These are phyloP conservation scores for Xylocampa areola DNA, from an alignment of 2,888 invertebrate genomes.

Conservation along the genomic window DNA sequence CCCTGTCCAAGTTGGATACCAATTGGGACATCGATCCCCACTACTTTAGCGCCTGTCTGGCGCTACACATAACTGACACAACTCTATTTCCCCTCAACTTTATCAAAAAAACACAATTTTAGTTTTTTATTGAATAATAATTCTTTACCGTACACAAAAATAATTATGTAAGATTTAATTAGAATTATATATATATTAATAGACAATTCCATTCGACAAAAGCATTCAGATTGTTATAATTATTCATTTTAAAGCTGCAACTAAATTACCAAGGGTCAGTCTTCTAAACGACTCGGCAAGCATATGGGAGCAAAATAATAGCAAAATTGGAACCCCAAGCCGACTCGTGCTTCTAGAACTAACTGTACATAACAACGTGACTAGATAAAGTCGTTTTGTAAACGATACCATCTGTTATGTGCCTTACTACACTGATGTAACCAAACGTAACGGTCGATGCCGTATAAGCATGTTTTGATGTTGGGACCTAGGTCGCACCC, in stretches of 20 bases:
- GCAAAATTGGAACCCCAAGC: constrained; percentile 65
- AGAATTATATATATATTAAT: too few relatives aligned
- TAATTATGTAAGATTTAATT: too few relatives aligned
- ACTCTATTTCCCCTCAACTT: constrained; percentile 61
- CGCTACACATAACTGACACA: constrained; percentile 71
- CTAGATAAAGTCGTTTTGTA: constrained; percentile 73
- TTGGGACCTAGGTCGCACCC: constrained; percentile 54
- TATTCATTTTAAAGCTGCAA: too few relatives aligned
- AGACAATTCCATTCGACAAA: too few relatives aligned
- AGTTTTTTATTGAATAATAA: too few relatives aligned
- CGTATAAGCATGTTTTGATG: constrained; percentile 49
- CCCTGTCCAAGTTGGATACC: constrained; percentile 70
- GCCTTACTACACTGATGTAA: constrained; percentile 64
- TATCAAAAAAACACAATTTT: constrained; percentile 55
- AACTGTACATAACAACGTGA: constrained; percentile 75
- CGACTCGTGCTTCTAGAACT: constrained; percentile 68
- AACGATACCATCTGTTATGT: constrained; percentile 71
- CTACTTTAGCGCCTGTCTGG: constrained; percentile 74
- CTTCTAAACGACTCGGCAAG: constrained; percentile 35
- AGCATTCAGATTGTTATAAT: too few relatives aligned
- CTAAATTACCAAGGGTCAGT: constrained; percentile 14
- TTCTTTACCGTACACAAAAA: too few relatives aligned
- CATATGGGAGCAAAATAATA: constrained; percentile 60
- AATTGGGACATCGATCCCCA: constrained; percentile 79
- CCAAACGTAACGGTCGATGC: constrained; percentile 55